Evolutionary conservation across 2,113 vertebrate genomes (phyloP).

Genomic region (Myotis lucifugus): DNA sequence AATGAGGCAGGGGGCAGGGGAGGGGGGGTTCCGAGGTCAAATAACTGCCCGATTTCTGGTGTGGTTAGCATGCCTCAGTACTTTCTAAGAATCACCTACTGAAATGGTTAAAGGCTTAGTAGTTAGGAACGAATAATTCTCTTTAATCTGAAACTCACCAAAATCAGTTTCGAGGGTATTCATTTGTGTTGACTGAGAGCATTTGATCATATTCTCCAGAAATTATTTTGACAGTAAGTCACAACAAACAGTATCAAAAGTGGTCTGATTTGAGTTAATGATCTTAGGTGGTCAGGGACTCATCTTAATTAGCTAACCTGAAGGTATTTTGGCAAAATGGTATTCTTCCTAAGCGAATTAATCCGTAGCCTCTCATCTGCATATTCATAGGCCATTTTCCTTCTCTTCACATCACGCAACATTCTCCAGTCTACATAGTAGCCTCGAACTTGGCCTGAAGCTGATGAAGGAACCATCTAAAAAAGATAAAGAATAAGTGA

Average conservation of each 20-base stretch:
- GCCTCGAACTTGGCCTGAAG: conserved; percentile 85
- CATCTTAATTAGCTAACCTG: conserved; percentile 87
- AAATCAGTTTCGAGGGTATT: conserved; percentile 1
- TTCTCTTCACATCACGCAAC: conserved; percentile 95
- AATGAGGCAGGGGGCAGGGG: not conserved
- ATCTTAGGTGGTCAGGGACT: not conserved
- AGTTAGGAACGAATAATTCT: not conserved
- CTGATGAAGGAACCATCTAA: conserved; percentile 70
- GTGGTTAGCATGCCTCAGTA: not conserved
- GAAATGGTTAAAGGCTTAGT: not conserved
- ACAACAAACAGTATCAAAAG: not conserved
- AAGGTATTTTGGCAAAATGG: conserved; percentile 92
- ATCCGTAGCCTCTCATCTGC: conserved; percentile 94
- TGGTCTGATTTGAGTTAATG: not conserved
- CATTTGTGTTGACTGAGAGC: not conserved
- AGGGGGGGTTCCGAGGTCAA: not conserved
- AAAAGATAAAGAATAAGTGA: not conserved
- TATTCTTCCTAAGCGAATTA: conserved; percentile 95
- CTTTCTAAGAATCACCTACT: not conserved
- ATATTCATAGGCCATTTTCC: conserved; percentile 92
- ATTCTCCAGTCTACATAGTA: conserved; percentile 97
- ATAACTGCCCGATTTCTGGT: not conserved
- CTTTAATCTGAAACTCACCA: not conserved
- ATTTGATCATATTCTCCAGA: conserved; percentile 9
- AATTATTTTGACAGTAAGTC: not conserved